These are phyloP conservation scores for Sesamia inferens DNA, from an alignment of 2,888 invertebrate genomes.

Conservation along the genomic window DNA sequence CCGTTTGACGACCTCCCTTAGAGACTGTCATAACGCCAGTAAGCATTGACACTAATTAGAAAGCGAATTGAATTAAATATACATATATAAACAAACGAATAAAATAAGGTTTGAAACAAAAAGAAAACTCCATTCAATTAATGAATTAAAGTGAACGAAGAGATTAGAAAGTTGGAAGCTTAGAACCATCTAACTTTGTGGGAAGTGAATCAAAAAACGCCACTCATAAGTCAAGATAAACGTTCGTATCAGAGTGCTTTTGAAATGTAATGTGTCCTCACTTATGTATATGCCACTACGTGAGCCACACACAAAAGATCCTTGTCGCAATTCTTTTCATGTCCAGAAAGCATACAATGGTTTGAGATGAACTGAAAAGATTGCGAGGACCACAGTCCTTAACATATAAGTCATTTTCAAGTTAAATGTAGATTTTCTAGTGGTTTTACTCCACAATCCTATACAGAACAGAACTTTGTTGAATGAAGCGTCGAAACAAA, in stretches of 20 bases:
- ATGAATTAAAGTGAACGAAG: slow-evolving; percentile 9
- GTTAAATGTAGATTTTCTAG: slow-evolving; percentile 6
- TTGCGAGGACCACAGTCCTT: slow-evolving; percentile 35
- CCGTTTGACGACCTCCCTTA: slow-evolving; percentile 33
- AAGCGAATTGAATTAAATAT: slow-evolving; percentile 12
- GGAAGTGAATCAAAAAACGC: slow-evolving; percentile 14
- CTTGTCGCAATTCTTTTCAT: slow-evolving; percentile 46
- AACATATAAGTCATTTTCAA: slow-evolving; percentile 29
- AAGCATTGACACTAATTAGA: slow-evolving; percentile 5
- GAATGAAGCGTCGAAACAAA: slow-evolving; percentile 26
- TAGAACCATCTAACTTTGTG: slow-evolving; percentile 13
- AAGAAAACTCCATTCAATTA: neutral
- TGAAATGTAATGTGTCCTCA: slow-evolving; percentile 67
- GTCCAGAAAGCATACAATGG: slow-evolving; percentile 53
- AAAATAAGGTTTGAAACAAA: slow-evolving; percentile 1
- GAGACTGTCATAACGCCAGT: slow-evolving; percentile 28
- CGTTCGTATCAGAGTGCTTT: slow-evolving; percentile 70
- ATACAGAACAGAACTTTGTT: neutral
- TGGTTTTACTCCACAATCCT: slow-evolving; percentile 6
- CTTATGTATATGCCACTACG: slow-evolving; percentile 66
- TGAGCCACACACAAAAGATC: slow-evolving; percentile 67
- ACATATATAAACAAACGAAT: neutral
- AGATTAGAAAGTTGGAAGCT: slow-evolving; percentile 4
- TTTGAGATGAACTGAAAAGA: slow-evolving; percentile 48
- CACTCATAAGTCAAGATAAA: slow-evolving; percentile 61